Evolutionary conservation across 2,797 vertebrate species (phyloP), one percentile per base, ranked within the genome.

Genomic region (Poecilia gillii): DNA sequence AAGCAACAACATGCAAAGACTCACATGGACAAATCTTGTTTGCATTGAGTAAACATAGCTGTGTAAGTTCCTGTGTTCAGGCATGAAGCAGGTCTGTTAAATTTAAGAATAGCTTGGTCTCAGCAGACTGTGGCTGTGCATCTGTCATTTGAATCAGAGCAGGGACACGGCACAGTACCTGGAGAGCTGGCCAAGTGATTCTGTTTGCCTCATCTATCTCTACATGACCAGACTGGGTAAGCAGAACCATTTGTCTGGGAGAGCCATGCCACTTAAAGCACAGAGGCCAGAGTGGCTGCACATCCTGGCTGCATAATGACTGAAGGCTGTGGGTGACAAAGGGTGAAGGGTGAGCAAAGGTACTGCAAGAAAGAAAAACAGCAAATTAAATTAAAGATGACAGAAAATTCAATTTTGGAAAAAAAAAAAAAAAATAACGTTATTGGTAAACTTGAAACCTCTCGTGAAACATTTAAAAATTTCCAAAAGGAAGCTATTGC

Each of bases 141-240:
- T 91, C 92, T 93, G 92, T 90, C 75, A 71, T 85, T 79, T 86
- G 89, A 90, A 90, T 91, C 91, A 92, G 90, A 73, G 74, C 85
- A 84, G 81, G 80, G 75, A 80, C 64, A 70, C 80, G 64, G 75
- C 83, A 82, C 85, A 81, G 82, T 79, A 90, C 81, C 90, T 85
- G 87, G 86, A 84, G 68, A 72, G 85, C 87, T 62, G 75, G 84
- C 81, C 89, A 75, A 92, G 85, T 78, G 84, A 83, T 91, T 93
- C 84, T 92, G 91, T 92, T 90, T 82, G 88, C 88, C 84, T 93
- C 90, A 91, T 93, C 85, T 86, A 88, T 82, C 80, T 82, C 84
- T 84, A 77, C 87, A 89, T 85, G 90, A 86, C 76, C 87, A 71
- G 87, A 89, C 85, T 90, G 86, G 68, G 81, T 87, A 87, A 89